Base-by-base conservation (phyloP, 1,140 invertebrate species). In the Ceratina japonica region DNA sequence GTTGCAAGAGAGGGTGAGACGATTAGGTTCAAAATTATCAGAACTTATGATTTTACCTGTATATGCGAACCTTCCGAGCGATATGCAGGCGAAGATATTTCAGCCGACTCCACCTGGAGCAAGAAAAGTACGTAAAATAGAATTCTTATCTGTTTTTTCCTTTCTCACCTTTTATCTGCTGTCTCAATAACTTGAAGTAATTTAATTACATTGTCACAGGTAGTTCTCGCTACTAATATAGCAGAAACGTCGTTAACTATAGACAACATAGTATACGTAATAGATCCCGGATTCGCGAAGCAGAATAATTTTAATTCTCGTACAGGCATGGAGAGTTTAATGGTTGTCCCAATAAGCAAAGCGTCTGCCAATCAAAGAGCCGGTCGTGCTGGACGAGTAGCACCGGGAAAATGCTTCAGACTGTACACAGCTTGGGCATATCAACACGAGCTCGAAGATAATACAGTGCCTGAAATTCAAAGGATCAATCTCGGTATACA, bases 161-260 rank as follows among this genome's bases (percentile, higher is more conserved):
- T 31, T 27, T 59, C 18, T 54, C 16, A 5, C n/a, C 56, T 59
- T 59, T 12, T 12, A 12, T 52, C 10, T 13, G 16, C 12, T 20
- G 10, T 20, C 16, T 20, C 56, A 20, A 3, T 13, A 31, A 37
- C 20, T 58, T 0, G 13, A 8, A 20, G 16, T 16, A 0, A 22
- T 54, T 81, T 87, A 76, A 68, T 31, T 13, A 44, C 37, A 44
- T 70, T 78, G 75, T 74, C 88, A 77, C 79, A 95, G 93, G 97
- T 99, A 31, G 96, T 99, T 20, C 92, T 99, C 24, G 99, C 99
- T 1, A 99, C 99, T 24, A 99, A 99, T 91, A 99, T 99, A 89
- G 99, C 99, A 1, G 98, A 99, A 93, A 99, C 99, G 22, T 99
- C 98, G 5, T 93, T 99, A 13, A 99, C 99, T 1, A 99, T 99